These are phyloP conservation scores for Piscicola geometra DNA, from an alignment of 2,888 invertebrate species.

Conservation along the genomic window DNA sequence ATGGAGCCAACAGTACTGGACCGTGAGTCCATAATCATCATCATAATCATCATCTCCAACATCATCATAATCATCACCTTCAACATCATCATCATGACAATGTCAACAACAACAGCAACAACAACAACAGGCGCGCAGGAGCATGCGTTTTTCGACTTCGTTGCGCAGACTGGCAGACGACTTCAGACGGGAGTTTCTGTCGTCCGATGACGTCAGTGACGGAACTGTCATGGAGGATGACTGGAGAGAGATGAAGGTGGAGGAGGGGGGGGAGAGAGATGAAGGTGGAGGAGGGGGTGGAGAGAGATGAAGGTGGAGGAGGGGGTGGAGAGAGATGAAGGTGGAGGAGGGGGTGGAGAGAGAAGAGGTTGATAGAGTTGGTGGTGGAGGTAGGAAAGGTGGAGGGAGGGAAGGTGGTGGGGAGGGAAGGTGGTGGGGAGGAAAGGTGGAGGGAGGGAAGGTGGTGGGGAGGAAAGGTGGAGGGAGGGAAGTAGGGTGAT, in stretches of 20 bases:
- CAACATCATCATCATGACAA: not conserved
- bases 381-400: too few species aligned
- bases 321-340: constrained; percentile 55
- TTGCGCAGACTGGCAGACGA: constrained; percentile 67
- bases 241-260: constrained; percentile 61
- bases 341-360: constrained; percentile 57
- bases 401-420: too few species aligned
- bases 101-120: not conserved
- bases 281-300: constrained; percentile 57
- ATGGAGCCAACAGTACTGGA: constrained; percentile 43
- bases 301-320: constrained; percentile 55
- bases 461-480: too few species aligned
- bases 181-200: constrained; percentile 65
- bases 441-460: too few species aligned
- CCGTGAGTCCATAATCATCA: constrained; percentile 48
- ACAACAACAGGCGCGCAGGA: constrained; percentile 61
- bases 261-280: constrained; percentile 49
- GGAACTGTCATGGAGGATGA: constrained; percentile 61
- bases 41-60: not conserved
- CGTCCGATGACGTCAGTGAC: constrained; percentile 64
- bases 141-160: constrained; percentile 78
- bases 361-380: constrained; percentile 53
- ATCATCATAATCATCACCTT: not conserved
- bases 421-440: constrained; percentile 55
- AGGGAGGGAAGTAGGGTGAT: too few species aligned